These are phyloP conservation scores for Perizoma affinitatum DNA, from an alignment of 2,888 invertebrate species.

Conservation along the genomic window DNA sequence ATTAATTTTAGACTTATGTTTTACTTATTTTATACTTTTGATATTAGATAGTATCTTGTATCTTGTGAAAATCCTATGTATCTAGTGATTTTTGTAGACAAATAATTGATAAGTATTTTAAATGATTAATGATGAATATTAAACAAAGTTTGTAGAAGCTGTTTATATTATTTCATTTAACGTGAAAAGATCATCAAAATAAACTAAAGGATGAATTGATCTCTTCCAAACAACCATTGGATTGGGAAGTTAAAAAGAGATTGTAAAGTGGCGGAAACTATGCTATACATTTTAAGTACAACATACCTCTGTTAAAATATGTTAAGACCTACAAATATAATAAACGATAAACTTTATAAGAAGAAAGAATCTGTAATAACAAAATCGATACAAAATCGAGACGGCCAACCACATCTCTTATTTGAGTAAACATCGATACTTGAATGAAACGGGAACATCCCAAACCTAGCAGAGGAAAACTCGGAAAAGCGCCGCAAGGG, in stretches of 20 bases:
- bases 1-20: slow-evolving; percentile 24
- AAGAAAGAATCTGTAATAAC: neutral
- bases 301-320: too few species aligned
- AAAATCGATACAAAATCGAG: neutral
- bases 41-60: slow-evolving; percentile 26
- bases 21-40: slow-evolving; percentile 17
- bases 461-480: slow-evolving; percentile 14
- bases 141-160: slow-evolving; percentile 16
- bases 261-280: too few species aligned
- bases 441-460: slow-evolving; percentile 8
- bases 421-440: slow-evolving; percentile 17
- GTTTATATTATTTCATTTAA: too few species aligned
- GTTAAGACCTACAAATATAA: too few species aligned
- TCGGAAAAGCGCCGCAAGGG: slow-evolving; percentile 21
- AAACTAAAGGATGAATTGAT: too few species aligned
- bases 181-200: too few species aligned
- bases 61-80: slow-evolving; percentile 58
- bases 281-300: too few species aligned
- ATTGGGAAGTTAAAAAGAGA: too few species aligned
- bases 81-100: slow-evolving; percentile 59
- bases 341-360: too few species aligned
- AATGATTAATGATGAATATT: slow-evolving; percentile 34
- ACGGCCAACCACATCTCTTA: slow-evolving; percentile 3
- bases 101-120: slow-evolving; percentile 34
- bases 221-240: too few species aligned